A percentile compares a stretch with the other conserved stretches of the same genome.
Evolutionary conservation across 1,140 invertebrate genomes (phyloP).

Genomic region (Fragariocoptes setiger): DNA sequence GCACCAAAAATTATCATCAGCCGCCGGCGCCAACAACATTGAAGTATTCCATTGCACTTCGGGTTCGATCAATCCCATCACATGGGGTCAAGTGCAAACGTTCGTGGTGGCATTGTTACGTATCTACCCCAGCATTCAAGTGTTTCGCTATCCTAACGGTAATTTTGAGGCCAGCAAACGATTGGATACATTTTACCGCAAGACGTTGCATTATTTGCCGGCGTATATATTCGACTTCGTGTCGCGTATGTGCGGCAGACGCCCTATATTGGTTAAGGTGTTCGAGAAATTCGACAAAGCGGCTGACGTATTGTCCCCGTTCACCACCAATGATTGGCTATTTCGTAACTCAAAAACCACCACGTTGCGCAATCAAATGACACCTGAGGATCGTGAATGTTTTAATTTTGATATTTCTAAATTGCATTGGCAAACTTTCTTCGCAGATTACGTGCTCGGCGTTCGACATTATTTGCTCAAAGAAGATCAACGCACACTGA

Average conservation of each 20-base stretch:
- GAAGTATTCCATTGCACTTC: constrained; percentile 63
- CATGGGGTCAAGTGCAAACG: constrained; percentile 27
- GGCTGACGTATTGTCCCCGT: background rate
- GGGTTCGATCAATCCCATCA: constrained; percentile 53
- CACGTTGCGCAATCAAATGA: background rate
- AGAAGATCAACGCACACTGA: constrained; percentile 40
- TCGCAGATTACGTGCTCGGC: constrained; percentile 36
- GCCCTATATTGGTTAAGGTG: constrained; percentile 23
- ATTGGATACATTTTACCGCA: constrained; percentile 36
- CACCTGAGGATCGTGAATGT: background rate
- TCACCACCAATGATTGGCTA: background rate
- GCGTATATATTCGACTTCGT: constrained; percentile 42
- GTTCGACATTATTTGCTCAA: constrained; percentile 42
- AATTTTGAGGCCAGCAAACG: constrained; percentile 31
- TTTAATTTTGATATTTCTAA: constrained; percentile 28
- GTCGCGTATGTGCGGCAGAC: constrained; percentile 30
- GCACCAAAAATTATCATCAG: too few relatives aligned
- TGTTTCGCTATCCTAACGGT: constrained; percentile 14
- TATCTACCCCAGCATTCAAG: constrained; percentile 10
- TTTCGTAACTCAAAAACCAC: background rate
- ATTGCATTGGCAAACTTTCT: constrained; percentile 32
- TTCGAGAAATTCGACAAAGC: background rate
- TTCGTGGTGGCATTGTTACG: constrained; percentile 11
- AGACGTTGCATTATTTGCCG: constrained; percentile 52
- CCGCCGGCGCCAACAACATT: constrained; percentile 28